Evolutionary conservation across 2,797 vertebrate genomes (phyloP).

Genomic region (Thamnophis elegans): DNA sequence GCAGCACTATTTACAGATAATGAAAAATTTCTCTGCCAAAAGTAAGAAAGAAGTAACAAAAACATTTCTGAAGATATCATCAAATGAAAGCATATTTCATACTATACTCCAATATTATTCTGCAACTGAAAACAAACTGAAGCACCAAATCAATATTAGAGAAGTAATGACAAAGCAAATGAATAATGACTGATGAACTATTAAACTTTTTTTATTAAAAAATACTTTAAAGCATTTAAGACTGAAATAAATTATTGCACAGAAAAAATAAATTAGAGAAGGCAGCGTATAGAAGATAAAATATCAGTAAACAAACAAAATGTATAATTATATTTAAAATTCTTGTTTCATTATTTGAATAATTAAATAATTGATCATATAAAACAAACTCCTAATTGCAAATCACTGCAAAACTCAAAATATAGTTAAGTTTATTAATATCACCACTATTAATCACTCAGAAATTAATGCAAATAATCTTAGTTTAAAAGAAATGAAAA

Average conservation of each 20-base stretch:
- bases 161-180: not conserved
- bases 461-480: not conserved
- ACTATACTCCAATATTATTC: not conserved
- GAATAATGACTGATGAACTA: not conserved
- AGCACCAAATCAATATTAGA: not conserved
- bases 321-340: not conserved
- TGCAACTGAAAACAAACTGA: not conserved
- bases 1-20: slow-evolving; percentile 99
- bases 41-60: slow-evolving; percentile 36
- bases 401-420: not conserved
- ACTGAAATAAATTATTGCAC: not conserved
- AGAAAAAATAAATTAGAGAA: not conserved
- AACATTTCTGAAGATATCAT: not conserved
- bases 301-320: not conserved
- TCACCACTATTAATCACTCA: not conserved
- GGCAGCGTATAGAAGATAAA: not conserved
- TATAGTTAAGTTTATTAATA: not conserved
- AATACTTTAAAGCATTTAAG: not conserved
- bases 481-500: not conserved
- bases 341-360: not conserved
- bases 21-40: slow-evolving; percentile 96
- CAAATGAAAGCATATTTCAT: slow-evolving; percentile 12
- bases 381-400: not conserved
- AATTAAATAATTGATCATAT: not conserved
- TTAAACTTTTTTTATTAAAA: not conserved